Evolutionary conservation across 2,113 vertebrate genomes (phyloP), one percentile per base, ranked within the genome.

Genomic region (Haemorhous mexicanus): DNA sequence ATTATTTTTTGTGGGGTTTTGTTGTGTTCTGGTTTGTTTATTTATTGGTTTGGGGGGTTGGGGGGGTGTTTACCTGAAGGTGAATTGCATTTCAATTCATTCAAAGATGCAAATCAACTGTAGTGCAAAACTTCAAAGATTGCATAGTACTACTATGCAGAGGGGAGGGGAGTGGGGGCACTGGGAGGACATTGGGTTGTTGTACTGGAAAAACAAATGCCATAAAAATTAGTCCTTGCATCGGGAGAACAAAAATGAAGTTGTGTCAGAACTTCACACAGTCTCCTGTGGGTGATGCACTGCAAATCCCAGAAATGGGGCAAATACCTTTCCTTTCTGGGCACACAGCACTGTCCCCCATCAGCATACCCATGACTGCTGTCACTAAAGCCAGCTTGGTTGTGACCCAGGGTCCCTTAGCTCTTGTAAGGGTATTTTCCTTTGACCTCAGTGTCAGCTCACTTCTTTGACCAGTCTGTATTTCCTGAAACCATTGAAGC

Each of bases 101-200:
- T 32, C 37, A 55, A 41, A 72, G 17, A 37, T 41, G 64, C 43
- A 81, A 52, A 59, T 4, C 30, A 84, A n/a, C 24, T 33, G 9
- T 12, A 81, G 16, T 43, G n/a, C 28, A 88, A 80, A 88, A 22
- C n/a, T 90, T 75, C 3, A 81, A 63, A 61, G 61, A 26, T 10
- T 26, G 9, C 16, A 16, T 52, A 24, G 3, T 33, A 43, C 33
- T 64, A 10, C 21, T 52, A 47, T 8, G 3, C 2, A 11, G 26
- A 7, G 11, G 3, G 2, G 5, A 39, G 5, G 12, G 14, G 2
- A 7, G 2, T 5, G 8, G 15, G 10, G 4, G 2, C 16, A 30
- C 13, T 58, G 32, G 3, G 5, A 16, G 11, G 9, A 4, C 1
- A 6, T 15, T 8, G 12, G 1, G 15, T 7, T 58, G 8, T 37